Evolutionary conservation across 2,797 vertebrate species (phyloP).

Genomic region (Centropyge bicolor): DNA sequence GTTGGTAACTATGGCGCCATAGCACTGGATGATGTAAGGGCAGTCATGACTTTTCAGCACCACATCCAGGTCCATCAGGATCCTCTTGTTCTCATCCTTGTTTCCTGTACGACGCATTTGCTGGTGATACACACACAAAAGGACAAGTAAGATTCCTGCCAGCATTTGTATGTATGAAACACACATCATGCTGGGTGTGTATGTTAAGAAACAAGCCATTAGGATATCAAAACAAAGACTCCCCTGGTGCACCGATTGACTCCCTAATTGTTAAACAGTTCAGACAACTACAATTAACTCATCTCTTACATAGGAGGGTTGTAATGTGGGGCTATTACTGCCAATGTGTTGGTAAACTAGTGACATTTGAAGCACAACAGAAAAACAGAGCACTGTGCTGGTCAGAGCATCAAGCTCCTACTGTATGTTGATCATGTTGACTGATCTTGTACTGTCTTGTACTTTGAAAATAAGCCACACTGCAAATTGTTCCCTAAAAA

Average conservation of each 20-base stretch:
- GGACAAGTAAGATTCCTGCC: not conserved
- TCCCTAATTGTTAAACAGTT: conserved; percentile 56
- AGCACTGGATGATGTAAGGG: conserved; percentile 97
- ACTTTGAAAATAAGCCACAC: not conserved
- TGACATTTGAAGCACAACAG: conserved; percentile 40
- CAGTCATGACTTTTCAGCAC: conserved; percentile 97
- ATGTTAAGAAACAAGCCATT: conserved; percentile 29
- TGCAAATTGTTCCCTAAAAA: not conserved
- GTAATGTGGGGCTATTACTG: conserved; percentile 48
- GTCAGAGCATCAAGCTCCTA: not conserved
- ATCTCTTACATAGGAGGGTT: conserved; percentile 47
- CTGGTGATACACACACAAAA: conserved; percentile 77
- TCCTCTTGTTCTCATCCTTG: conserved; percentile 96
- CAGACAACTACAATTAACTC: conserved; percentile 60
- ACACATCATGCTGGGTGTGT: not conserved
- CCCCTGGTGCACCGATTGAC: conserved; percentile 31
- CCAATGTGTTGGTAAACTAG: conserved; percentile 54
- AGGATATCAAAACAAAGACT: conserved; percentile 33
- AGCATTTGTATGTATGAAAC: not conserved
- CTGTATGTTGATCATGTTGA: not conserved
- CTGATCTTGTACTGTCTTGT: not conserved
- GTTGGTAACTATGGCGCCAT: conserved; percentile 96
- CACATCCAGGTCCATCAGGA: conserved; percentile 96
- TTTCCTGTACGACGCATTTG: conserved; percentile 98
- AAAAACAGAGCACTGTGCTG: not conserved